A percentile compares a stretch with the other conserved stretches of the same genome.
Conservation (phyloP, 2,113 vertebrate species). For the Zingel zingel region DNA sequence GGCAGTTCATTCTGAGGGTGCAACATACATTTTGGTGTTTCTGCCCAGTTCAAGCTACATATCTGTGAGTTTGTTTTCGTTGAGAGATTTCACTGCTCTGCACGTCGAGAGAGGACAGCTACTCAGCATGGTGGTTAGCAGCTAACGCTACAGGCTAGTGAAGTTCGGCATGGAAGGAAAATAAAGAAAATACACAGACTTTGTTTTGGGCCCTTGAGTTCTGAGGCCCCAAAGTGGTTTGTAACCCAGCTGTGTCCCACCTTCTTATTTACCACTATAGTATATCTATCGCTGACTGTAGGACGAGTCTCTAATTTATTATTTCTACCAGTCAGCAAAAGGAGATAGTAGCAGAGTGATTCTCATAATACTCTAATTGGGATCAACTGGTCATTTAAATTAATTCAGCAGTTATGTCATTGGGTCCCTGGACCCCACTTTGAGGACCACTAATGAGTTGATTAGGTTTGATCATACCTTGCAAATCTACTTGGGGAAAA, state of each 20-base stretch:
- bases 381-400: conserved; percentile 12
- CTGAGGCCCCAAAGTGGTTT: neutral
- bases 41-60: too few relatives aligned
- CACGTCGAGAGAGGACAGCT: too few relatives aligned
- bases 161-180: too few relatives aligned
- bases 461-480: neutral
- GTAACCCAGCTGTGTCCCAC: neutral
- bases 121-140: too few relatives aligned
- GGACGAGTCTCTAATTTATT: neutral
- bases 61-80: too few relatives aligned
- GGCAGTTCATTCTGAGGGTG: too few relatives aligned
- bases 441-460: neutral
- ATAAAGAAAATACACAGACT: too few relatives aligned
- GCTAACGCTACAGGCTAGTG: too few relatives aligned
- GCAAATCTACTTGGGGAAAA: neutral
- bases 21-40: too few relatives aligned
- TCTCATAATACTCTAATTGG: neutral
- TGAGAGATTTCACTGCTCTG: too few relatives aligned
- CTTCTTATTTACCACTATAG: neutral
- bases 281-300: neutral
- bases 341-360: neutral
- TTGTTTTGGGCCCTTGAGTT: neutral
- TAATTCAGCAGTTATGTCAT: neutral
- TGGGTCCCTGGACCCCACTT: neutral
- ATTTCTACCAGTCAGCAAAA: conserved; percentile 26